Conservation (phyloP, 2,797 vertebrate species). For the Chelon auratus region DNA sequence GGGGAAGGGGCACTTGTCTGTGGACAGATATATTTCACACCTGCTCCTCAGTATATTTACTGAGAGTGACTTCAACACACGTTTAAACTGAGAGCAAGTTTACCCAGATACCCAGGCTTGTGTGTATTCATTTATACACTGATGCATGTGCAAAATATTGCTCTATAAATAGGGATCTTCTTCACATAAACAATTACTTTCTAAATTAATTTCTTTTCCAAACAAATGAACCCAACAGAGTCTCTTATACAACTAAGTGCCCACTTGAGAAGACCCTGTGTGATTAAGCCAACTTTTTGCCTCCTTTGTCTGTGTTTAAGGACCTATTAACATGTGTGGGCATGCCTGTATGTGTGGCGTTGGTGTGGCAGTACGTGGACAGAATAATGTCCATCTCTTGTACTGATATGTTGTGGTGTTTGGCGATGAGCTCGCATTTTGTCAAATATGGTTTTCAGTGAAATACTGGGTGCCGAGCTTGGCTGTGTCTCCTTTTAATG, state of each 20-base stretch:
- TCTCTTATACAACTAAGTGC: constrained; percentile 19
- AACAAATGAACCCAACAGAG: constrained; percentile 20
- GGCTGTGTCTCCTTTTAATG: constrained; percentile 89
- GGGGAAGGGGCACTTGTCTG: constrained; percentile 53
- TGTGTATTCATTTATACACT: constrained; percentile 39
- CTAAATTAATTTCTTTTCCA: constrained; percentile 11
- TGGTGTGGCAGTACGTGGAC: constrained; percentile 69
- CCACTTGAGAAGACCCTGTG: constrained; percentile 2
- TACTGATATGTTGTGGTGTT: constrained; percentile 75
- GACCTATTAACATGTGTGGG: constrained; percentile 78
- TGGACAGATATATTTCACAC: constrained; percentile 79
- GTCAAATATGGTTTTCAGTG: constrained; percentile 68
- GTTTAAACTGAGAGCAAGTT: constrained; percentile 56
- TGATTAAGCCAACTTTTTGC: constrained; percentile 14
- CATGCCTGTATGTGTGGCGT: constrained; percentile 79
- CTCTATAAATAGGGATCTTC: constrained; percentile 20
- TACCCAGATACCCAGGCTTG: constrained; percentile 62
- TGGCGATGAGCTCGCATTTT: constrained; percentile 79
- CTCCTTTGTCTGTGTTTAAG: constrained; percentile 56
- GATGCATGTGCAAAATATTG: constrained; percentile 26
- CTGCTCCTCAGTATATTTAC: constrained; percentile 76
- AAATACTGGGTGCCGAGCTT: constrained; percentile 84
- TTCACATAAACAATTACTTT: constrained; percentile 6
- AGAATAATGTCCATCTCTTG: constrained; percentile 64
- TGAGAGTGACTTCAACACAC: constrained; percentile 57